Evolutionary conservation across 2,888 invertebrate species (phyloP).

Genomic region (Pimpla rufipes): DNA sequence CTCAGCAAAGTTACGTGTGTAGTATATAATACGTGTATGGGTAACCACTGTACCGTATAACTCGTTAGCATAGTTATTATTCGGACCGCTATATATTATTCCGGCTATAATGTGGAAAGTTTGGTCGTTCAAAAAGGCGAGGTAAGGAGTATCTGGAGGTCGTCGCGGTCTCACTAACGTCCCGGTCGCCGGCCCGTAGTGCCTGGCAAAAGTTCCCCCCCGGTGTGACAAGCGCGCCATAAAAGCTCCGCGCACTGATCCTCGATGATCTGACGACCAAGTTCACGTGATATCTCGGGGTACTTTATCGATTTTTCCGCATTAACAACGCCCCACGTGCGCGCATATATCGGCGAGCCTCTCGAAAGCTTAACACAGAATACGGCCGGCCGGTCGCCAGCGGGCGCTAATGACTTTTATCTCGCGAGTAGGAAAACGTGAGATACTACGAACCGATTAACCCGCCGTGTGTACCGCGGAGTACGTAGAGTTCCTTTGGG

Average conservation of each 20-base stretch:
- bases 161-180: slow-evolving; percentile 14
- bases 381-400: neutral
- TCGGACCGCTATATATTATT: slow-evolving; percentile 44
- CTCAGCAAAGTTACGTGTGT: neutral
- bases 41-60: slow-evolving; percentile 11
- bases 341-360: slow-evolving; percentile 8
- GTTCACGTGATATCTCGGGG: slow-evolving; percentile 5
- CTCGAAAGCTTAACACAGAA: slow-evolving; percentile 12
- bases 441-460: slow-evolving; percentile 38
- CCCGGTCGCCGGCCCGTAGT: neutral
- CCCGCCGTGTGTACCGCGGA: neutral
- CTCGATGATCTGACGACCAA: slow-evolving; percentile 19
- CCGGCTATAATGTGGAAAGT: slow-evolving; percentile 59
- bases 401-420: slow-evolving; percentile 49
- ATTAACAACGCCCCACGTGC: slow-evolving; percentile 19
- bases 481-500: neutral
- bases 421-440: slow-evolving; percentile 19
- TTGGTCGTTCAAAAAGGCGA: slow-evolving; percentile 48
- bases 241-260: slow-evolving; percentile 1
- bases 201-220: slow-evolving; percentile 5
- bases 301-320: slow-evolving; percentile 16
- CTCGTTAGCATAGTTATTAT: slow-evolving; percentile 57
- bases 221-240: slow-evolving; percentile 6
- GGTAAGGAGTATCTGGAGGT: slow-evolving; percentile 18
- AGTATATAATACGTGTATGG: neutral